Evolutionary conservation across 1,140 invertebrate species (phyloP).

Genomic region (Ditylenchus dipsaci): DNA sequence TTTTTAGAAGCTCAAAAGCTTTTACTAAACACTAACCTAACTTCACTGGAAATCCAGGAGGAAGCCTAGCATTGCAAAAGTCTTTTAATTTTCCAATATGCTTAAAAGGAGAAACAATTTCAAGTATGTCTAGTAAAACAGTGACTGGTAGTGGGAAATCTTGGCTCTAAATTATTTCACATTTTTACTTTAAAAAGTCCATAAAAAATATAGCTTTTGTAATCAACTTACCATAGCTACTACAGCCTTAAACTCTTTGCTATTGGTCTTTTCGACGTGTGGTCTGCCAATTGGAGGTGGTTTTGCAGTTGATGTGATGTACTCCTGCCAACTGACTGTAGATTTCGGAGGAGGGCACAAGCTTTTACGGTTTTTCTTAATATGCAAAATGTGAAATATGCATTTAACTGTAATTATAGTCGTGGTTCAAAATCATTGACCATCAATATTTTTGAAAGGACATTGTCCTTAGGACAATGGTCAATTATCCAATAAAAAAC

Average conservation of each 20-base stretch:
- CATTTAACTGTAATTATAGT: too few relatives aligned
- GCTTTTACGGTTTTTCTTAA: slow-evolving; percentile 8
- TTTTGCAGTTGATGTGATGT: background rate
- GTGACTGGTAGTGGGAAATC: slow-evolving; percentile 21
- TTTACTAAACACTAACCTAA: slow-evolving; percentile 7
- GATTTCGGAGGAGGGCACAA: slow-evolving; percentile 13
- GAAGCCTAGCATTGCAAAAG: slow-evolving; percentile 89
- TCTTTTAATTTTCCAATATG: slow-evolving; percentile 91
- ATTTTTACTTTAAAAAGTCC: background rate
- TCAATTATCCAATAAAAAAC: too few relatives aligned
- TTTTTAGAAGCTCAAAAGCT: background rate
- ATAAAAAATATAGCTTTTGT: background rate
- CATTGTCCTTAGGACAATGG: too few relatives aligned
- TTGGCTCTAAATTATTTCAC: background rate
- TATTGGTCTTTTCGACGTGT: slow-evolving; percentile 11
- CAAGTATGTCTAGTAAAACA: slow-evolving; percentile 71
- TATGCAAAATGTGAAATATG: background rate
- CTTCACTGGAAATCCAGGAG: slow-evolving; percentile 85
- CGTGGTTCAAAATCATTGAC: too few relatives aligned
- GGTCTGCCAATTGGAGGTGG: slow-evolving; percentile 5
- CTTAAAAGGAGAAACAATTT: slow-evolving; percentile 93
- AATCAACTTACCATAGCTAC: slow-evolving; percentile 7
- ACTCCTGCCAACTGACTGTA: slow-evolving; percentile 13
- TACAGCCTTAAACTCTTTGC: slow-evolving; percentile 13
- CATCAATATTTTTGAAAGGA: too few relatives aligned